Conservation (phyloP, 2,797 vertebrate species). For the Malurus leucopterus region DNA sequence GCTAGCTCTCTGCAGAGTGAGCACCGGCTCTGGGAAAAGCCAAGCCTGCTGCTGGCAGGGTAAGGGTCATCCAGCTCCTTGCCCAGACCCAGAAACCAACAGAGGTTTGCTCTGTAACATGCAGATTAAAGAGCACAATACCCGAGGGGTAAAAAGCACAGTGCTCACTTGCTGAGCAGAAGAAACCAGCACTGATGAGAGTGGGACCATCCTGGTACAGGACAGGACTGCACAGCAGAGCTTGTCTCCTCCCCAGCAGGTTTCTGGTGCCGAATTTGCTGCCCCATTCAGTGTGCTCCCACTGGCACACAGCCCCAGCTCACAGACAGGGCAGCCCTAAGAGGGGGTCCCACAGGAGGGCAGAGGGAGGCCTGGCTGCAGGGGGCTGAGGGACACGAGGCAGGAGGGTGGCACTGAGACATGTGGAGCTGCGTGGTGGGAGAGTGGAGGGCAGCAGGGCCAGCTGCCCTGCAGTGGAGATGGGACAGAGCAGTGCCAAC, state of each 20-base stretch:
- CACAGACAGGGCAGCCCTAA: not conserved
- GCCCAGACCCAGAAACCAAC: not conserved
- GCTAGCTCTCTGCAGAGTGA: not conserved
- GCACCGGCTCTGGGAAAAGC: not conserved
- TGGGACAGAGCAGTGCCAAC: not conserved
- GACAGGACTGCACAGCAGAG: not conserved
- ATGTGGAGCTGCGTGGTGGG: not conserved
- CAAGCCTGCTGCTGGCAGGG: not conserved
- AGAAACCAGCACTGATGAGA: not conserved
- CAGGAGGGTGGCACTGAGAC: rapidly evolving
- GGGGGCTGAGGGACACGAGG: not conserved
- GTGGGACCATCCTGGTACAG: not conserved
- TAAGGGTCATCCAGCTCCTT: not conserved
- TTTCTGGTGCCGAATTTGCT: not conserved
- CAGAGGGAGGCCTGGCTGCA: not conserved
- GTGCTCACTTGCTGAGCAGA: not conserved
- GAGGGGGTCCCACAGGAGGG: rapidly evolving
- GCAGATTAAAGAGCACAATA: not conserved
- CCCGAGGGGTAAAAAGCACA: not conserved
- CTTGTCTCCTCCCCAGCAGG: not conserved
- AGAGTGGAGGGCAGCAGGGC: not conserved
- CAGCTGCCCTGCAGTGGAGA: not conserved
- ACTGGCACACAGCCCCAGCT: not conserved
- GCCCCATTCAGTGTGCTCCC: rapidly evolving
- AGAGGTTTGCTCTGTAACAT: not conserved